These are phyloP conservation scores for Chrysocyon brachyurus DNA, from an alignment of 2,797 vertebrate genomes.

Conservation along the genomic window DNA sequence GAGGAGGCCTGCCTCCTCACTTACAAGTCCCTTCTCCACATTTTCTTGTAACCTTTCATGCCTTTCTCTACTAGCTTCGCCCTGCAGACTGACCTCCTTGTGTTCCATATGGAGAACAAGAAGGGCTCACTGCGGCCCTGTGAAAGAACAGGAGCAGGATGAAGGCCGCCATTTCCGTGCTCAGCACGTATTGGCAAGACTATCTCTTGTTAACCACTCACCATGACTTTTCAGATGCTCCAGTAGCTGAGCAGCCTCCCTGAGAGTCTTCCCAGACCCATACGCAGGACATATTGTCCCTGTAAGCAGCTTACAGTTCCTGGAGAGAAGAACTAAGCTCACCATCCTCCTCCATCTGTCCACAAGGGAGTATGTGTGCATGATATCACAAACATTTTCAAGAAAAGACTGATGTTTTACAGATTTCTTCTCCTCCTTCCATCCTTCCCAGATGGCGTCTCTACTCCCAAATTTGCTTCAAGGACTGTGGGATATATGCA, in stretches of 20 bases:
- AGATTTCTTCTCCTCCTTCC: background rate
- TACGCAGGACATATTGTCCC: background rate
- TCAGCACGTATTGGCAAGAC: accelerated
- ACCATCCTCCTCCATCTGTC: background rate
- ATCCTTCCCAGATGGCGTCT: background rate
- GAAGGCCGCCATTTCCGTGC: accelerated
- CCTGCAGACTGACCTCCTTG: no score
- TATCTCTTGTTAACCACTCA: background rate
- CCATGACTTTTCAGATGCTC: background rate
- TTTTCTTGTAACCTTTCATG: background rate
- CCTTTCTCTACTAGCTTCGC: background rate
- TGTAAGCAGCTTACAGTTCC: background rate
- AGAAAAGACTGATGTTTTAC: background rate
- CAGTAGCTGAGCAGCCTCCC: background rate
- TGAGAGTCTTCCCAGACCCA: background rate
- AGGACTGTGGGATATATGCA: background rate
- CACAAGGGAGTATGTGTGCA: background rate
- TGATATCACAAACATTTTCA: background rate
- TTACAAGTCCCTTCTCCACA: no score
- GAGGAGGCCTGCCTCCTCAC: background rate
- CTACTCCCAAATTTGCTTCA: background rate
- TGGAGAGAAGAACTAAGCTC: background rate
- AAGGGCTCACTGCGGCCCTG: background rate
- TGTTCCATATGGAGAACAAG: accelerated
- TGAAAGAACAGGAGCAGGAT: accelerated